A percentile compares a stretch with the other conserved stretches of the same genome.
phyloP scores from a whole-genome alignment of 2,113 vertebrate genomes.

The Gymnocephalus cernua region DNA sequence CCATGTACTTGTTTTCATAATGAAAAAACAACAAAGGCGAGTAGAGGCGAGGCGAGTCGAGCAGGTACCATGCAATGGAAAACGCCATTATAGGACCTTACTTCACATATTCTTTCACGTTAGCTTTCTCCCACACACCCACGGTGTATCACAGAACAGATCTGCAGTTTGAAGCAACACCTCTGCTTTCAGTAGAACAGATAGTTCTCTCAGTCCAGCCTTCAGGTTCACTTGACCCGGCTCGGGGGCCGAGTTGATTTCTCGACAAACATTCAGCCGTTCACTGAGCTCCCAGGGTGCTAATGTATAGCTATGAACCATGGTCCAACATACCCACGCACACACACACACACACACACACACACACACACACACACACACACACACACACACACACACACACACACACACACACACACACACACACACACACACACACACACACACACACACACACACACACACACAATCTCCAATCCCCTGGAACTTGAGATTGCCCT shows the following conservation, averaged over 20 bases:
- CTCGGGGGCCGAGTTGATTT: neutral
- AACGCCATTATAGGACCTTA: neutral
- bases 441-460: neutral
- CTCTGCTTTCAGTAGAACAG: neutral
- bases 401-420: neutral
- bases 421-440: neutral
- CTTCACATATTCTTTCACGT: neutral
- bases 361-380: slow-evolving; percentile 15
- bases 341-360: slow-evolving; percentile 3
- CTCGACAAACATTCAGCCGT: slow-evolving; percentile 27
- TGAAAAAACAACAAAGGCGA: no score
- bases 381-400: neutral
- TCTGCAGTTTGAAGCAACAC: slow-evolving; percentile 5
- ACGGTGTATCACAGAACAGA: neutral
- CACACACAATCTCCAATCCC: slow-evolving; percentile 13
- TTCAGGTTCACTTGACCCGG: slow-evolving; percentile 13
- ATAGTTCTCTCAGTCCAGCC: neutral
- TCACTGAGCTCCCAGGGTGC: slow-evolving; percentile 29
- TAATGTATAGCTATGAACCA: slow-evolving; percentile 44
- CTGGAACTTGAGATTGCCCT: slow-evolving; percentile 51
- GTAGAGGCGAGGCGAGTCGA: no score
- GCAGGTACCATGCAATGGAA: no score
- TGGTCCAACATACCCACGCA: slow-evolving; percentile 12
- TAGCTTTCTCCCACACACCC: neutral
- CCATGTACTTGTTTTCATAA: no score